Base-by-base conservation (phyloP, 2,888 invertebrate species). In the Priocnemis perturbator region DNA sequence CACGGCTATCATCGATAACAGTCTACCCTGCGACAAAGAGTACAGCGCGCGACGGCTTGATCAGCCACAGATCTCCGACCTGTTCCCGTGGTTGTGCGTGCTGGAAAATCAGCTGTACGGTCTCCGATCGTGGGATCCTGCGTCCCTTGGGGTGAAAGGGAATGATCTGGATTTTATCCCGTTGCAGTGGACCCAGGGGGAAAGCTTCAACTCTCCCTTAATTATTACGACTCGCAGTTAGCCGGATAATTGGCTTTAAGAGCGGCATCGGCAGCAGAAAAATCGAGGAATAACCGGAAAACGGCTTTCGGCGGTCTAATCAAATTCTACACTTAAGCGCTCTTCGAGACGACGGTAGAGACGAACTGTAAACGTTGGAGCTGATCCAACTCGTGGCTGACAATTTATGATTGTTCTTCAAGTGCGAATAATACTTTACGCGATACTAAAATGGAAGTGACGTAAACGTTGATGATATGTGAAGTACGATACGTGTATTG, bases 91-190 rank as follows among this genome's bases (percentile, higher is more conserved):
- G 37, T 37, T 1, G 37, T 37, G 37, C 37, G 37, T 37, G 11
- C 4, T 14, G 47, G 63, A 69, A 65, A 76, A 78, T 74, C 70
- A 64, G 70, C 72, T 58, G n/a, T 62, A 63, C 60, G 69, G 45
- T 59, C 55, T 73, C 61, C 60, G 77, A 73, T 74, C 78, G 81
- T 71, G 80, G 71, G 81, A 78, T 65, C 59, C 52, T 50, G 21
- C 23, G 64, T 81, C 76, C 78, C 81, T 20, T 23, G 75, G 76
- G 81, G 67, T 73, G 58, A 58, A 71, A 76, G 84, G 81, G 85
- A 85, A 77, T 79, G 80, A 83, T 84, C 81, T 82, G 81, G 84
- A 85, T 85, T 86, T 85, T 73, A 81, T 83, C 78, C 78, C 71
- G 67, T 74, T 69, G 64, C 65, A 71, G 47, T 66, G 19, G 61